Base-by-base conservation (phyloP, 64 coral and sea anemone species). In the Porites lutea region DNA sequence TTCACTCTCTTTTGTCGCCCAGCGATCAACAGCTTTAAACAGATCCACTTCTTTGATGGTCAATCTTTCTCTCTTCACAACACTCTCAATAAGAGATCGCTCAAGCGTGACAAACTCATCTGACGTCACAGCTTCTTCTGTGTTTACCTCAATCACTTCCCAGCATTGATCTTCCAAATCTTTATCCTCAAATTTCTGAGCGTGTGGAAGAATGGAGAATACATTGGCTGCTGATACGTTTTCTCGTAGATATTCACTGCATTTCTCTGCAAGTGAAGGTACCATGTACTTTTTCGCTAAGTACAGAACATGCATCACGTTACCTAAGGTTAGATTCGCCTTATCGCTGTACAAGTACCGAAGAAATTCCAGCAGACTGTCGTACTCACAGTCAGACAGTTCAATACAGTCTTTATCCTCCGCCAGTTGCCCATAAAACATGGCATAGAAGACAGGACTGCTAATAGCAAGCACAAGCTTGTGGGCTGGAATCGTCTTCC, bases 121-220 rank as follows among this genome's bases (percentile, higher is more conserved):
- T n/a, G n/a, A n/a, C n/a, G n/a, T n/a, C n/a, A n/a, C n/a, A n/a
- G 78, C 53, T 80, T 80, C 57, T 19, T 80, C 20, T 43, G 78
- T 59, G 15, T 60, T 18, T 13, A 44, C 7, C 78, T 80, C 78
- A 27, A 80, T 80, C 20, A 80, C 78, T 63, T 80, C 53, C 78
- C 78, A 80, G n/a, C n/a, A n/a, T n/a, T n/a, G n/a, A n/a, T n/a
- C n/a, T n/a, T n/a, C n/a, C n/a, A n/a, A n/a, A n/a, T 79, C 20
- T 79, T 79, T 58, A 79, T 79, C 76, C 59, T 60, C 76, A 79
- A 58, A 79, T 59, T 80, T 80, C 54, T 59, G 53, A 59, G 13
- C 78, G 78, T 61, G 78, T 10, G 57, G 54, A 5, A 80, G 78
- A 61, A 80, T 45, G 53, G 52, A 61, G 19, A 80, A 80, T 8